Base-by-base conservation (phyloP, 2,888 invertebrate species). In the Hydroisotoma schaefferi region DNA sequence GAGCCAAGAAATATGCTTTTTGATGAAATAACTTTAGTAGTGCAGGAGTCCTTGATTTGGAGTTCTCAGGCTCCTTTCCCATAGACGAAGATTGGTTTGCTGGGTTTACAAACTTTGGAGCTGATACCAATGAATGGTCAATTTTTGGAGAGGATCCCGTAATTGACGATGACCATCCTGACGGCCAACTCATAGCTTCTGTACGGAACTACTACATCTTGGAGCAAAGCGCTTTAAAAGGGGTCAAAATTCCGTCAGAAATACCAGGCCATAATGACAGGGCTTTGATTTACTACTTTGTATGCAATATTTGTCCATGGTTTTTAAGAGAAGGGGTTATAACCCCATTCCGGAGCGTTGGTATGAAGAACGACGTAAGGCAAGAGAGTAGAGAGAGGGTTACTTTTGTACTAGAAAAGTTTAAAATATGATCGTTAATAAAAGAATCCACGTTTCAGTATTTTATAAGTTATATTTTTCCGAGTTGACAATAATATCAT, bases 11-110 rank as follows among this genome's bases (percentile, higher is more conserved):
- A 61, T 27, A 18, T 61, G 2, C 15, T 61, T 26, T 48, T 57
- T 38, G 25, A 61, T 37, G 47, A 22, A 27, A 57, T 3, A 57
- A 53, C 3, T 15, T 48, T 29, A 4, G 43, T 37, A 52, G 57
- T 2, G 54, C 54, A 1, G 48, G 54, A 1, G 10, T 61, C 8
- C 15, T 61, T 25, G 61, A 61, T 43, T 61, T 43, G 26, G 61
- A 61, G 18, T 61, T 61, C 51, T n/a, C 57, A 20, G 61, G 61
- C 22, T 37, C 61, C 15, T 61, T 48, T 22, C 57, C 61, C 12
- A 43, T 57, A 10, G 61, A 61, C 18, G 61, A 61, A 26, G 61
- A 61, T 3, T 61, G 61, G 61, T 53, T 57, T 12, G 44, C 57
- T 4, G 54, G 61, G 2, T 61, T 57, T 43, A 12, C n/a, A 15